A percentile compares a stretch with the other conserved stretches of the same genome.
phyloP scores from a whole-genome alignment of 2,888 invertebrate genomes.

The Lasioglossum calceatum region DNA sequence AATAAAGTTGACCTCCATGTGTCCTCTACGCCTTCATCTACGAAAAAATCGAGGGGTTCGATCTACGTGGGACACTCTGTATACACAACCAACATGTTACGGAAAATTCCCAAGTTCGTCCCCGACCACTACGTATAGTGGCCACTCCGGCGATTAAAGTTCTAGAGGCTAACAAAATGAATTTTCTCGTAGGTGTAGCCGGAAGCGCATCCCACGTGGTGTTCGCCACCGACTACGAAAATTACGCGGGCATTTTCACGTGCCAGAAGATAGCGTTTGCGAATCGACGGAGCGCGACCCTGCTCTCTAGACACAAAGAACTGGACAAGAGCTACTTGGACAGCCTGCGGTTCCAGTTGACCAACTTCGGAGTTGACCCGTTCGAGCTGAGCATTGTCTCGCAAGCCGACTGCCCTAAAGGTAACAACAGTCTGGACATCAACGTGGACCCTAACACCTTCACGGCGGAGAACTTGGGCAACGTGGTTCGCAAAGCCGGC shows the following conservation, averaged over 20 bases:
- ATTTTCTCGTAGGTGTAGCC: slow-evolving; percentile 87
- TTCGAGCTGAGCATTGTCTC: slow-evolving; percentile 91
- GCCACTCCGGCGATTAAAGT: background rate
- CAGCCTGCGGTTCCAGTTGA: slow-evolving; percentile 88
- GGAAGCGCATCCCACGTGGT: slow-evolving; percentile 91
- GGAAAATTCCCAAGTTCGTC: background rate
- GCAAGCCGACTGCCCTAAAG: slow-evolving; percentile 89
- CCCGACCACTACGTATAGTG: background rate
- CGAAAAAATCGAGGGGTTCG: no score
- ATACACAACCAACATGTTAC: background rate
- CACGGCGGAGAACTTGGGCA: slow-evolving; percentile 90
- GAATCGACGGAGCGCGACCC: slow-evolving; percentile 92
- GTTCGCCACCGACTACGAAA: slow-evolving; percentile 90
- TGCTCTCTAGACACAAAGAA: slow-evolving; percentile 90
- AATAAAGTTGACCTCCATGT: background rate
- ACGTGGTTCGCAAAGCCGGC: slow-evolving; percentile 90
- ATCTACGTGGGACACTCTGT: background rate
- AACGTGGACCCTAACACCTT: slow-evolving; percentile 92
- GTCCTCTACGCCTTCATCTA: background rate
- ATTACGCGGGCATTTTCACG: slow-evolving; percentile 91
- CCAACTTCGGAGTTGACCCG: slow-evolving; percentile 90
- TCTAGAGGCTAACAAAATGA: background rate
- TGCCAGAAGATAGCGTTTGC: slow-evolving; percentile 92
- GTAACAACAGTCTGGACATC: slow-evolving; percentile 87
- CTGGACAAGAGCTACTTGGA: slow-evolving; percentile 90